phyloP scores from a whole-genome alignment of 1,140 invertebrate species.

The Drosophila navojoa region DNA sequence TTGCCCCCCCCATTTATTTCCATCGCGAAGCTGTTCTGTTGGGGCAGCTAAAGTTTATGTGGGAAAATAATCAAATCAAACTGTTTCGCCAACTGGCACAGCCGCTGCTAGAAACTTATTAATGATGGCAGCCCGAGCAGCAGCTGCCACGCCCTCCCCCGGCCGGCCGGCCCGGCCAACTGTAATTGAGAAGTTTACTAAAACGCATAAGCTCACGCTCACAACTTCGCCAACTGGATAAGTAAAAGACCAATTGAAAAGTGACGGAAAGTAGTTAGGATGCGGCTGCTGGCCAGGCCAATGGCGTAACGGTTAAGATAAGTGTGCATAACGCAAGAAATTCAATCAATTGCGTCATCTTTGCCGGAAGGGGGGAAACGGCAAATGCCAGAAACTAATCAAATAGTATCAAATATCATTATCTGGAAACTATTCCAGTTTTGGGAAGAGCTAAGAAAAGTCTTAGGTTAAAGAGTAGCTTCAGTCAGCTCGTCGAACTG shows the following conservation, averaged over 20 bases:
- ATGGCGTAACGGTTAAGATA: neutral
- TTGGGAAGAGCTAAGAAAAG: no score
- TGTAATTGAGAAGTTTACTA: constrained; percentile 24
- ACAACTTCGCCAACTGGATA: constrained; percentile 1
- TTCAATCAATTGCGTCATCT: neutral
- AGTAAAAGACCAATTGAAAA: constrained; percentile 8
- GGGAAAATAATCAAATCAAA: constrained; percentile 33
- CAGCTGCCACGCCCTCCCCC: constrained; percentile 6
- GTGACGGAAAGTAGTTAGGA: neutral
- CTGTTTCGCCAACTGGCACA: constrained; percentile 27
- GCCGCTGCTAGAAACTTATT: constrained; percentile 33
- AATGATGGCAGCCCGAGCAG: constrained; percentile 13
- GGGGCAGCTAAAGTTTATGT: neutral
- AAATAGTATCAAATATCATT: neutral
- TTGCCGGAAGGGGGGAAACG: no score
- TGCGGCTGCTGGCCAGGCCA: neutral
- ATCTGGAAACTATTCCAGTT: no score
- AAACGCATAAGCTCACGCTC: constrained; percentile 1
- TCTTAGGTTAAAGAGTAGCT: no score
- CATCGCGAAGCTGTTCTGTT: neutral
- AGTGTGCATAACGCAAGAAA: neutral
- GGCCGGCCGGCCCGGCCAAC: neutral
- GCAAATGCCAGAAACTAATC: neutral
- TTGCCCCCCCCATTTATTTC: neutral
- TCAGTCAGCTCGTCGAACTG: no score